phyloP scores from a whole-genome alignment of 2,888 invertebrate species.

The Fragum fragum region DNA sequence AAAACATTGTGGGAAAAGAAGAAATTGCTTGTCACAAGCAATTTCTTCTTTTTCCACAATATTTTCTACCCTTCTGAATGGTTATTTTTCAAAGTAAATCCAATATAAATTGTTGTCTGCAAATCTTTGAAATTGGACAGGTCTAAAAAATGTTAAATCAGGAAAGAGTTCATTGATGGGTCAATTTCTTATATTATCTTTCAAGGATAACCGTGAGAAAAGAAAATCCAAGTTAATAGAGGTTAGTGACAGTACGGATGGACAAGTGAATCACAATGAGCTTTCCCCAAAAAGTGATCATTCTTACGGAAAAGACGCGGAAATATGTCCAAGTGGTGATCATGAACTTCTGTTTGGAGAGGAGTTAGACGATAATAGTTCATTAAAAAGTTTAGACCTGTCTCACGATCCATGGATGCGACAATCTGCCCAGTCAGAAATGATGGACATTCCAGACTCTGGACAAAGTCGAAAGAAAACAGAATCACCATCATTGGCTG shows the following conservation, averaged over 20 bases:
- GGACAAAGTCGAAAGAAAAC: constrained; percentile 12
- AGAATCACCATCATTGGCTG: constrained; percentile 57
- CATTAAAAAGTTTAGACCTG: constrained; percentile 47
- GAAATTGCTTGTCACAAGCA: no score
- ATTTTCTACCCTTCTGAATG: no score
- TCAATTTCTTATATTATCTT: not conserved
- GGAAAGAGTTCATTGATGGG: no score
- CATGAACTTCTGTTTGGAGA: constrained; percentile 57
- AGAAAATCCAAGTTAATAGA: constrained; percentile 38
- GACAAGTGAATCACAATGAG: constrained; percentile 25
- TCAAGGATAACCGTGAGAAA: constrained; percentile 71
- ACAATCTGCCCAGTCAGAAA: constrained; percentile 43
- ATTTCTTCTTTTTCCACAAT: no score
- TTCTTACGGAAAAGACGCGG: constrained; percentile 63
- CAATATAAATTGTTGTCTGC: no score
- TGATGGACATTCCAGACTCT: constrained; percentile 27
- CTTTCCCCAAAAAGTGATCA: constrained; percentile 30
- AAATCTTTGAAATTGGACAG: no score
- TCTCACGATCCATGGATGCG: constrained; percentile 59
- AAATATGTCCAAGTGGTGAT: constrained; percentile 48
- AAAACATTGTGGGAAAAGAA: no score
- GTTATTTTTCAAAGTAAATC: no score
- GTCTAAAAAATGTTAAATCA: no score
- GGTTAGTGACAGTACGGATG: constrained; percentile 15
- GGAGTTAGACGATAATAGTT: constrained; percentile 48